Conservation (phyloP, 2,113 vertebrate species). For the Plotosus lineatus region DNA sequence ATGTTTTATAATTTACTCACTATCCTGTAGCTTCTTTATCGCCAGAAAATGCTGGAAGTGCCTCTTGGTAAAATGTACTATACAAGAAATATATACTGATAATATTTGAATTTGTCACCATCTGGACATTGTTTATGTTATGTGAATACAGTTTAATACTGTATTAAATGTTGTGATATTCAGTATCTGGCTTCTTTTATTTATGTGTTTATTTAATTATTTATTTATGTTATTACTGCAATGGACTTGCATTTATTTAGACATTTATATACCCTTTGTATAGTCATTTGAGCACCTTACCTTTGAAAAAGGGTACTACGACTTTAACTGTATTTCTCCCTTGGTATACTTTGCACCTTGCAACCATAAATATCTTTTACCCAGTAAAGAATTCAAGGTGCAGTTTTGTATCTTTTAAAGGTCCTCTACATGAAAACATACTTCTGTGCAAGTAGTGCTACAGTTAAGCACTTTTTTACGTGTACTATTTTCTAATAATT, state of each 20-base stretch:
- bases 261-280: too few species aligned
- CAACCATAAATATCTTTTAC: too few species aligned
- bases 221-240: background rate
- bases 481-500: too few species aligned
- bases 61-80: slow-evolving; percentile 95
- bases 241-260: background rate
- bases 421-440: too few species aligned
- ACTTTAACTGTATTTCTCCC: too few species aligned
- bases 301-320: too few species aligned
- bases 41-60: slow-evolving; percentile 97
- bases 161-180: slow-evolving; percentile 88
- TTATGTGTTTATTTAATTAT: background rate
- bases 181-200: slow-evolving; percentile 53
- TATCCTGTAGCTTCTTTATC: slow-evolving; percentile 90
- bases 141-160: slow-evolving; percentile 90
- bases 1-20: slow-evolving; percentile 95
- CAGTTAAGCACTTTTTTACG: too few species aligned
- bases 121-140: slow-evolving; percentile 89
- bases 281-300: too few species aligned
- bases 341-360: too few species aligned
- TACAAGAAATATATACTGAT: slow-evolving; percentile 89
- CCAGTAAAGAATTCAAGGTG: too few species aligned
- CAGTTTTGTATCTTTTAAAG: too few species aligned
- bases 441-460: too few species aligned
- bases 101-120: slow-evolving; percentile 88